Base-by-base conservation (phyloP, 2,113 vertebrate species). In the Shinisaurus crocodilurus region DNA sequence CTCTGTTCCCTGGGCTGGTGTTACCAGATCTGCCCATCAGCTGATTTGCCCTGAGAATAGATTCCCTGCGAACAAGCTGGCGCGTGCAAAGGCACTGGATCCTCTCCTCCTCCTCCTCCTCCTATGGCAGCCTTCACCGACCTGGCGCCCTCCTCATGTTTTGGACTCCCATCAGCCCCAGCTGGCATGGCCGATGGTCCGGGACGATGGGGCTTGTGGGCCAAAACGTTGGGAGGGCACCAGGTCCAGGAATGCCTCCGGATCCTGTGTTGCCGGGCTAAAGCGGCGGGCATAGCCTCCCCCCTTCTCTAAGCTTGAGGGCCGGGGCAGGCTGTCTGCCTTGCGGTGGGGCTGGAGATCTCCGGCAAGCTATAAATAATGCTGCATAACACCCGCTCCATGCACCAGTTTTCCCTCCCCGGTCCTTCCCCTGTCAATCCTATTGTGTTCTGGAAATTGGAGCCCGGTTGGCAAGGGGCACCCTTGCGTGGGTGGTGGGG, bases 391-490 rank as follows among this genome's bases (percentile, higher is more conserved):
- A 0, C 0, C 57, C 5, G 3, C 43, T 6, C 43, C 13, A 29
- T 45, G 8, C 45, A 25, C 45, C 32, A 4, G 3, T 72, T 12
- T 63, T 9, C 15, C 34, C 43, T 18, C 37, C 50, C 37, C 72
- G 25, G 9, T 8, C n/a, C n/a, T 43, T 43, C 85, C 50, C 37
- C 50, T 37, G 54, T 34, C 60, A 7, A 3, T 3, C 40, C 60
- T 76, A 50, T 85, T 89, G 88, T 89, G 82, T 65, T 65, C n/a
- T 16, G 82, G 60, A 76, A 85, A 85, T 48, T 8, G 5, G 32
- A 37, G 81, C 23, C 34, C 3, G 20, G 25, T 72, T 89, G 88
- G 82, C 82, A 77, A 27, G 72, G 70, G 45, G 63, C 18, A 27
- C 72, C 88, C 72, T 67, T 3, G 82, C 32, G 88, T 85, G 82